phyloP scores from a whole-genome alignment of 1,140 invertebrate species.

The Lasioglossum albipes region DNA sequence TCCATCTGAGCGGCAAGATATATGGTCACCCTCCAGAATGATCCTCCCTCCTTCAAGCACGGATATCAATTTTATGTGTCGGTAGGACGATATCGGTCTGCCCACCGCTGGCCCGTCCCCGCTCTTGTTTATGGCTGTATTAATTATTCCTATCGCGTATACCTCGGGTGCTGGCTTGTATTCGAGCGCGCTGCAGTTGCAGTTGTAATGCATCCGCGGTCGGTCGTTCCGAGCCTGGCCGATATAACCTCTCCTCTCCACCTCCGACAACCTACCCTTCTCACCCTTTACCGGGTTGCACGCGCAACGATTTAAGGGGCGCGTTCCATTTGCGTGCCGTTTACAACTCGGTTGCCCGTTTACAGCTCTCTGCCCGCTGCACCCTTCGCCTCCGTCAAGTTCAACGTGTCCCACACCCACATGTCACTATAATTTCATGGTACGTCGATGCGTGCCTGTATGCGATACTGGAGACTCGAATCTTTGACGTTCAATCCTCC shows the following conservation, averaged over 20 bases:
- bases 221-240: slow-evolving; percentile 51
- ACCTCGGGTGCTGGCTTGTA: slow-evolving; percentile 51
- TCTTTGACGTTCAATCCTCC: too few relatives aligned
- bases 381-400: slow-evolving; percentile 37
- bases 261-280: not conserved
- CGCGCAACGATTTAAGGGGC: slow-evolving; percentile 51
- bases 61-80: slow-evolving; percentile 68
- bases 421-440: slow-evolving; percentile 1
- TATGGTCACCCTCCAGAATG: slow-evolving; percentile 33
- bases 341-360: slow-evolving; percentile 56
- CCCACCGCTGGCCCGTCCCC: slow-evolving; percentile 15
- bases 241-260: slow-evolving; percentile 53
- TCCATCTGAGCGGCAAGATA: slow-evolving; percentile 23
- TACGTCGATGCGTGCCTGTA: slow-evolving; percentile 8
- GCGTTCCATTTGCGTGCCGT: slow-evolving; percentile 62
- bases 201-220: slow-evolving; percentile 66
- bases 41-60: slow-evolving; percentile 46
- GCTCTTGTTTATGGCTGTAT: slow-evolving; percentile 68
- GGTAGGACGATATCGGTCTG: slow-evolving; percentile 61
- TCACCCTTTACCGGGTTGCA: too few relatives aligned
- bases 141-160: slow-evolving; percentile 73
- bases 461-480: not conserved
- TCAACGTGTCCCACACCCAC: not conserved
- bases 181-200: slow-evolving; percentile 56
- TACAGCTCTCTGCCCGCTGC: slow-evolving; percentile 15